Conservation (phyloP, 2,888 invertebrate species). For the Pammene fasciana region DNA sequence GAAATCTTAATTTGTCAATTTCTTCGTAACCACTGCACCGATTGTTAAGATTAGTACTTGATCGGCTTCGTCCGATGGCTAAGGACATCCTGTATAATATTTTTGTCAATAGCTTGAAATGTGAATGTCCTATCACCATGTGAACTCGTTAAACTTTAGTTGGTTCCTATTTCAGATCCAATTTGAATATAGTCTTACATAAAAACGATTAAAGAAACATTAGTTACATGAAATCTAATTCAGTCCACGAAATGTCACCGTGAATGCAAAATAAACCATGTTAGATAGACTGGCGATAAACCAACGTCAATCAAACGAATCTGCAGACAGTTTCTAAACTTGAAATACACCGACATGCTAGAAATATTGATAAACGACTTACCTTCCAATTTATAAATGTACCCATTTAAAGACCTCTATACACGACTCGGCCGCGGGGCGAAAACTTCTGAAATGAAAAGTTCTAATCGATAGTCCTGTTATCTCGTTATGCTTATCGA, state of each 20-base stretch:
- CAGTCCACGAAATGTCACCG: constrained; percentile 12
- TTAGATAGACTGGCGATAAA: background rate
- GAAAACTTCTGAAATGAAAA: constrained; percentile 41
- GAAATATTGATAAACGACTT: background rate
- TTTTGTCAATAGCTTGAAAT: background rate
- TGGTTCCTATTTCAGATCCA: background rate
- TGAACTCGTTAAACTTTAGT: background rate
- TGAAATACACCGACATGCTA: background rate
- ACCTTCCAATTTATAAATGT: constrained; percentile 1
- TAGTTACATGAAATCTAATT: constrained; percentile 23
- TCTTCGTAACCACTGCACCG: too few species aligned
- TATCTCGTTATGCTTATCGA: constrained; percentile 54
- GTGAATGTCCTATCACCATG: constrained; percentile 15
- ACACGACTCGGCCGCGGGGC: constrained; percentile 2
- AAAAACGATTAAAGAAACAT: constrained; percentile 28
- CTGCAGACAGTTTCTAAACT: background rate
- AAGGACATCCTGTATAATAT: too few species aligned
- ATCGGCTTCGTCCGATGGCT: too few species aligned
- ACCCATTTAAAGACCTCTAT: background rate
- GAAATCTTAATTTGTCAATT: too few species aligned
- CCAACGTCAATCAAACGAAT: constrained; percentile 7
- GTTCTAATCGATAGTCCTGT: constrained; percentile 48
- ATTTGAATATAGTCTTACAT: constrained; percentile 7
- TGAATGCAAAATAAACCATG: constrained; percentile 13
- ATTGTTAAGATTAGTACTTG: too few species aligned